These are phyloP conservation scores for Heliothis virescens DNA, from an alignment of 1,140 invertebrate species.

Conservation along the genomic window DNA sequence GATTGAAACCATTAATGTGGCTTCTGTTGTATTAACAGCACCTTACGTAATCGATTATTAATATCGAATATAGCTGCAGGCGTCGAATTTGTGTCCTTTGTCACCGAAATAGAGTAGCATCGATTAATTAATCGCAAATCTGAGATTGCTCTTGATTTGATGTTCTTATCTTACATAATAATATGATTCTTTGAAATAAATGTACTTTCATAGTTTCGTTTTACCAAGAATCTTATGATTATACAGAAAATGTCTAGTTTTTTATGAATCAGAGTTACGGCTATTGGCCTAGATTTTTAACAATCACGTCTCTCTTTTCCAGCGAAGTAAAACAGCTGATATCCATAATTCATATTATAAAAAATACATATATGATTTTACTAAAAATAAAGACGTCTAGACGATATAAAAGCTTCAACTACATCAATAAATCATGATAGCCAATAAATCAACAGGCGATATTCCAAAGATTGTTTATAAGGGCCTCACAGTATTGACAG, in stretches of 20 bases:
- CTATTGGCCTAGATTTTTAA: neutral
- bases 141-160: too few species aligned
- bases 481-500: slow-evolving; percentile 29
- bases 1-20: slow-evolving; percentile 16
- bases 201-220: too few species aligned
- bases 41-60: neutral
- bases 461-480: slow-evolving; percentile 42
- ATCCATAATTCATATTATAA: neutral
- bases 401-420: slow-evolving; percentile 28
- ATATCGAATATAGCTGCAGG: neutral
- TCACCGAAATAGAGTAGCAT: neutral
- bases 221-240: too few species aligned
- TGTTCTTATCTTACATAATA: too few species aligned
- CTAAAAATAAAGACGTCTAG: slow-evolving; percentile 27
- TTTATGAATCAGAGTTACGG: neutral
- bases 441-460: slow-evolving; percentile 31
- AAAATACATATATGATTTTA: slow-evolving; percentile 9
- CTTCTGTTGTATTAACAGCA: slow-evolving; percentile 18
- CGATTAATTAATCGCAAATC: too few species aligned
- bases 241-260: too few species aligned
- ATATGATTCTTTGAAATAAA: too few species aligned
- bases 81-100: neutral
- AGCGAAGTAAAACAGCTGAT: neutral
- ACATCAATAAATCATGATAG: slow-evolving; percentile 33
- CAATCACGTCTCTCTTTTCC: neutral